Evolutionary conservation across 2,888 invertebrate genomes (phyloP), one percentile per base, ranked within the genome.

Genomic region (Prosopocoilus inquinatus): DNA sequence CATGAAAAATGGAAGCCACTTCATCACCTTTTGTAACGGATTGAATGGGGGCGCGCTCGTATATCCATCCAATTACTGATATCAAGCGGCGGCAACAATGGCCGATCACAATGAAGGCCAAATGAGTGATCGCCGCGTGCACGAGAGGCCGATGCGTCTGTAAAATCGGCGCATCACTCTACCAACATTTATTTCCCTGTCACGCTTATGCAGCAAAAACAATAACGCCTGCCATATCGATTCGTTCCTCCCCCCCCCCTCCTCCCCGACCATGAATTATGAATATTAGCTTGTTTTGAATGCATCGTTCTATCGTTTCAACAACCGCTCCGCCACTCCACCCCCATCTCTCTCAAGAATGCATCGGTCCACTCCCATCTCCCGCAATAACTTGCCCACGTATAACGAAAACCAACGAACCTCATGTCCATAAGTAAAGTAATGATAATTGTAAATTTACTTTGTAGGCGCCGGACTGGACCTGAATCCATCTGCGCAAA

Each of bases 111-210:
- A 67, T 66, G 60, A 58, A 34, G 53, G 47, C 58, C 59, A 57
- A 64, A 64, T 64, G 63, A 66, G 58, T 57, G 63, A 64, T 64
- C 58, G 64, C 51, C 58, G 49, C 44, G 56, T 47, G 55, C 57
- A 57, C 53, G 60, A 59, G 56, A 34, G 32, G 34, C 44, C 46
- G 39, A 43, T 38, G 41, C 38, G 44, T 38, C 68, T 65, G 68
- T 63, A 70, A 70, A 73, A 73, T 67, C 70, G 69, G 67, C 70
- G 65, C 71, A 72, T 73, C 73, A 73, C 68, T 69, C 70, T 66
- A 65, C 66, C 62, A 70, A 70, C 73, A 73, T 73, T 73, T 72
- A 70, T 73, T 72, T 69, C 64, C 68, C 70, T 70, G 71, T 69
- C 70, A 67, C 64, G 65, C 62, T 63, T 63, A 58, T 60, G 58